Base-by-base conservation (phyloP, 2,113 vertebrate species). In the Pachyramphus minor region DNA sequence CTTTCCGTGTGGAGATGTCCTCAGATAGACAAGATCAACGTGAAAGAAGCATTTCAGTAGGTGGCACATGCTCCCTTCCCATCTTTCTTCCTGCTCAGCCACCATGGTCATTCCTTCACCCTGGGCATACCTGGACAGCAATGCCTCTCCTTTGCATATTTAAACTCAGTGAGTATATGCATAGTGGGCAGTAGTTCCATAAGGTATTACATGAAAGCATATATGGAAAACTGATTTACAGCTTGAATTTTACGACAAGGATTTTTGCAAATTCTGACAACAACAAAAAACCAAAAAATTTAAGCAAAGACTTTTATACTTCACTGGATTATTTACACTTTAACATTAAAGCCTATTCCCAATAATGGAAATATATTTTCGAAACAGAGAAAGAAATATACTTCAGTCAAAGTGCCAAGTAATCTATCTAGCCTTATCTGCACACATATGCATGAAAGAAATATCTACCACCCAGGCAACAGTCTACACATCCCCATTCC, bases 381-480 rank as follows among this genome's bases (percentile, higher is more conserved):
- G 64, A 75, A 96, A 39, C 4, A 84, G 44, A 80, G 58, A 50
- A 83, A 64, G 41, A 91, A 86, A 84, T 67, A 64, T 31, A 69
- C 23, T 75, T 84, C 66, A 87, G 77, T 37, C 55, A 45, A 76
- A 93, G 72, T 35, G 35, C 33, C 49, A 82, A 58, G 88, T 49
- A 72, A 84, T 66, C 37, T 74, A 39, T 77, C 78, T 68, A 89
- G 41, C 41, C 37, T 91, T 96, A 89, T 87, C 96, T 94, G 84
- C 76, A 93, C 83, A 84, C 22, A 68, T 81, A 87, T 37, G 69
- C 47, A 82, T 59, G 37, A 64, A 75, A 37, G 59, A 91, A 94
- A 62, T 69, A 93, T 83, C 78, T 94, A 68, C 85, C 87, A 90
- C 69, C 67, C 96, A 90, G 92, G 89, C 74, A 93, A 31, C 33